Conservation (phyloP, 2,113 vertebrate genomes). For the Dicaeum eximium region DNA sequence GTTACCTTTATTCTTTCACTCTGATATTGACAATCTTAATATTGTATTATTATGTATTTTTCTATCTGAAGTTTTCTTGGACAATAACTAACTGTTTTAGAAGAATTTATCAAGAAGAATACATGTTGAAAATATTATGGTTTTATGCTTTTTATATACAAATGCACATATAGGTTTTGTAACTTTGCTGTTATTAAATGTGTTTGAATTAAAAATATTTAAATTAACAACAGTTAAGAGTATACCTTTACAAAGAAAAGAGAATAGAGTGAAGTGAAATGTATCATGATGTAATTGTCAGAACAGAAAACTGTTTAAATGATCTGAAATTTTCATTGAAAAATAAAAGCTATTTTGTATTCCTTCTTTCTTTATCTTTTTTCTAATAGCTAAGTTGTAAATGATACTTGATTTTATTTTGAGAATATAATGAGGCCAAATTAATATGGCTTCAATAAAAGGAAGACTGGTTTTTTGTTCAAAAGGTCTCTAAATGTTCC, state of each 20-base stretch:
- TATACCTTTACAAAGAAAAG: neutral
- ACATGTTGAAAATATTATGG: neutral
- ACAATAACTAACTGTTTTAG: neutral
- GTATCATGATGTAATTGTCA: constrained; percentile 21
- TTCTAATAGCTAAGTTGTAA: neutral
- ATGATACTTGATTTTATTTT: constrained; percentile 45
- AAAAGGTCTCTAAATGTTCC: neutral
- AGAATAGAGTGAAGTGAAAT: constrained; percentile 31
- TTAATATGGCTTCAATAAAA: neutral
- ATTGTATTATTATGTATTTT: neutral
- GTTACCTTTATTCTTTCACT: neutral
- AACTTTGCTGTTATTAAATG: neutral
- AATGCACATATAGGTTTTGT: neutral
- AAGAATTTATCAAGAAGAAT: neutral
- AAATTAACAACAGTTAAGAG: constrained; percentile 28
- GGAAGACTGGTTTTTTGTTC: neutral
- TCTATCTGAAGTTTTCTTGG: neutral
- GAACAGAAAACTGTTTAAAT: neutral
- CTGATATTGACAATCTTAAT: neutral
- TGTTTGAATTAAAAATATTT: constrained; percentile 60
- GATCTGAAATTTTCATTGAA: neutral
- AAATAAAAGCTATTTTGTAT: constrained; percentile 7
- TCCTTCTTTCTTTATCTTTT: constrained; percentile 6
- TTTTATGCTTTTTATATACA: neutral
- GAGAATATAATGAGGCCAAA: constrained; percentile 12